Evolutionary conservation across 2,113 vertebrate species (phyloP).

Genomic region (Neopipo cinnamomea): DNA sequence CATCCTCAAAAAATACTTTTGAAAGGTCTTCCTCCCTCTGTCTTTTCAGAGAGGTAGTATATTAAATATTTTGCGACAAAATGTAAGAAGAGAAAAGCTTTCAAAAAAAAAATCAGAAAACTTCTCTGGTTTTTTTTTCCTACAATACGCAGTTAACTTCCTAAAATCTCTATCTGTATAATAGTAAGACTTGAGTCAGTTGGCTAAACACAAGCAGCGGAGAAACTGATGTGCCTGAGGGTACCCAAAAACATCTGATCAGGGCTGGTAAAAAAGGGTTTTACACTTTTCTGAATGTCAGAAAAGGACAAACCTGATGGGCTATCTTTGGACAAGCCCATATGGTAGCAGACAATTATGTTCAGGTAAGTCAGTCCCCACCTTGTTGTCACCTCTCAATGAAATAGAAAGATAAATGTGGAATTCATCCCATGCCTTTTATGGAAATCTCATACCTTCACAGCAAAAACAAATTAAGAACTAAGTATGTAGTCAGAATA

Average conservation of each 20-base stretch:
- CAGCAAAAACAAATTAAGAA: neutral
- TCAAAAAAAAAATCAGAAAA: neutral
- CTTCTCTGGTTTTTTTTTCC: accelerated
- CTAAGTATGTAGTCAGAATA: neutral
- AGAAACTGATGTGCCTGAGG: neutral
- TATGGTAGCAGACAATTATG: neutral
- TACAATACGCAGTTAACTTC: neutral
- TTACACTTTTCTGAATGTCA: neutral
- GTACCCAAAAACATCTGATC: neutral
- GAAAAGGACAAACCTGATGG: neutral
- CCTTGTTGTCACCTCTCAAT: neutral
- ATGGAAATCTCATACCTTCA: neutral
- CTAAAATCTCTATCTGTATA: neutral
- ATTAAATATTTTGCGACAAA: neutral
- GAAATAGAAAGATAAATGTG: neutral
- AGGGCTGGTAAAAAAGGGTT: accelerated
- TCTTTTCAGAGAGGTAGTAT: neutral
- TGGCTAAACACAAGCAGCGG: neutral
- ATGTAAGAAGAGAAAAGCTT: neutral
- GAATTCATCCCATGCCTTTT: neutral
- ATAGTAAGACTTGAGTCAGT: neutral
- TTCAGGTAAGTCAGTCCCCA: neutral
- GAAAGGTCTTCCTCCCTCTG: accelerated
- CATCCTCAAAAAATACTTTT: neutral
- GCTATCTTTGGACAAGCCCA: neutral